A percentile compares a stretch with the other conserved stretches of the same genome.
Conservation (phyloP, 2,797 vertebrate species). For the Zenarchopterus dispar region DNA sequence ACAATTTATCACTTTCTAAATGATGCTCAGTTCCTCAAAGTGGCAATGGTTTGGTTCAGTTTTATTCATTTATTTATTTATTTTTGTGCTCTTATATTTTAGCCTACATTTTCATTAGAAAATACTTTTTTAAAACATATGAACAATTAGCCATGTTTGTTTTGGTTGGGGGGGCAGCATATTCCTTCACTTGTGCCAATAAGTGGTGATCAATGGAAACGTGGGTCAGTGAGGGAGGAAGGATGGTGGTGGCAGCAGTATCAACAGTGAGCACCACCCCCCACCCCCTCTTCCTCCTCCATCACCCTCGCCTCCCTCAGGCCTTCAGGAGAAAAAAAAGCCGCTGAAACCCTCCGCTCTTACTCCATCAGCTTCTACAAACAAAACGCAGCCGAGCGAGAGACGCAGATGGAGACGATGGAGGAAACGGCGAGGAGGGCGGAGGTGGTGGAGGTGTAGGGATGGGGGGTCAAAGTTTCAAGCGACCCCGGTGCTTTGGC, state of each 20-base stretch:
- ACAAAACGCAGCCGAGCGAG: slow-evolving; percentile 41
- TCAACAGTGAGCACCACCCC: slow-evolving; percentile 47
- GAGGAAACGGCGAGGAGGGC: not conserved
- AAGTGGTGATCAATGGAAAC: slow-evolving; percentile 26
- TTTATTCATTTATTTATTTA: no score
- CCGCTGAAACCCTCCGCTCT: slow-evolving; percentile 20
- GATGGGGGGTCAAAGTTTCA: slow-evolving; percentile 17
- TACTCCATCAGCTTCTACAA: slow-evolving; percentile 30
- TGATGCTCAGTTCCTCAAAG: not conserved
- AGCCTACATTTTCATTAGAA: not conserved
- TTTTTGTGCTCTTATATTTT: no score
- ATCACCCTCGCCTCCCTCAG: slow-evolving; percentile 40
- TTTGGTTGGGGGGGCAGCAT: no score
- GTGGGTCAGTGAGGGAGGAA: not conserved
- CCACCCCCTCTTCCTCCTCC: not conserved
- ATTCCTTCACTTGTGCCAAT: slow-evolving; percentile 15
- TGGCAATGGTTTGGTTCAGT: no score
- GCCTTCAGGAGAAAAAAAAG: slow-evolving; percentile 32
- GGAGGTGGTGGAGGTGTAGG: slow-evolving; percentile 23
- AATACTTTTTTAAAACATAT: not conserved
- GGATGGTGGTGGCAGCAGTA: slow-evolving; percentile 49
- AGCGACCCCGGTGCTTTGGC: slow-evolving; percentile 38
- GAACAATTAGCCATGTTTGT: not conserved
- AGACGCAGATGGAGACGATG: not conserved
- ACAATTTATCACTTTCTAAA: not conserved